phyloP scores from a whole-genome alignment of 2,113 vertebrate genomes.

The Lanius collurio region DNA sequence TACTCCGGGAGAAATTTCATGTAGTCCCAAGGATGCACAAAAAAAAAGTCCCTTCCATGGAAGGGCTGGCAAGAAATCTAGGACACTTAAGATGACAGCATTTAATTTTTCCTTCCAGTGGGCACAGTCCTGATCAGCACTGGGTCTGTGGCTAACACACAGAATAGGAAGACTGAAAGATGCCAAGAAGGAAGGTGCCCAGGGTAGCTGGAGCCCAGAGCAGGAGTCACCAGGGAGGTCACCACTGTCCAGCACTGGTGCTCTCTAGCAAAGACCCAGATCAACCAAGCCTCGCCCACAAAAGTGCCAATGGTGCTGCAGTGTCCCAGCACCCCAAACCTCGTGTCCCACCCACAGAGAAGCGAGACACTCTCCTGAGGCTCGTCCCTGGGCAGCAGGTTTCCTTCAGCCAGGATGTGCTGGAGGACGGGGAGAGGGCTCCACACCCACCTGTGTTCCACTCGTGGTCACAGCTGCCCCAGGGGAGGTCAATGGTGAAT shows the following conservation, averaged over 20 bases:
- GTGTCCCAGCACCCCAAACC: background rate
- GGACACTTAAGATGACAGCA: background rate
- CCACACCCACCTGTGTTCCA: conserved; percentile 89
- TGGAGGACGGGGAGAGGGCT: background rate
- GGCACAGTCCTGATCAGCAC: accelerated
- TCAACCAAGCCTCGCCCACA: background rate
- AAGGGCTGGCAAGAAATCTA: background rate
- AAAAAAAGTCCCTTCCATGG: background rate
- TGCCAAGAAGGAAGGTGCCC: background rate
- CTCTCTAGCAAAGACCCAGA: background rate
- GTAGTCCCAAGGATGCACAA: background rate
- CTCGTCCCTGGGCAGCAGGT: background rate
- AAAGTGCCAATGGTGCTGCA: background rate
- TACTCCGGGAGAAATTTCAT: background rate
- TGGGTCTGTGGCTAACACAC: background rate
- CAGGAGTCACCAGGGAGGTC: background rate
- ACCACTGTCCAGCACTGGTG: background rate
- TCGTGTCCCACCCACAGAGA: background rate
- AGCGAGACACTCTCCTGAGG: background rate
- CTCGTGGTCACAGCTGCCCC: conserved; percentile 89
- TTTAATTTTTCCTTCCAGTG: background rate
- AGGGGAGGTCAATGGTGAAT: conserved; percentile 88
- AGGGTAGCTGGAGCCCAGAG: background rate
- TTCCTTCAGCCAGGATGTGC: background rate
- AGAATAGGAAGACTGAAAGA: background rate